Conservation (phyloP, 2,113 vertebrate genomes). For the Peromyscus leucopus region DNA sequence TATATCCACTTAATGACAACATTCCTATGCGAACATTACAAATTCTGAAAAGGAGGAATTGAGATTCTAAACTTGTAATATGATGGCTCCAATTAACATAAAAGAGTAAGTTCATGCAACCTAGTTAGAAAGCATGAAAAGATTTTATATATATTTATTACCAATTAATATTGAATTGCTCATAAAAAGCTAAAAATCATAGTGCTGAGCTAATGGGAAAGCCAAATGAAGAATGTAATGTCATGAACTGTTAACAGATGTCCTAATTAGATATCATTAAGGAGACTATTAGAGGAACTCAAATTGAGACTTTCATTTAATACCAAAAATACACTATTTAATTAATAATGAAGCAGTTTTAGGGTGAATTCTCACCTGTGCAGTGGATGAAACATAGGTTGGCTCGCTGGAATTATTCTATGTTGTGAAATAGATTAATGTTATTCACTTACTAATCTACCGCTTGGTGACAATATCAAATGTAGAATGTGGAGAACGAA, state of each 20-base stretch:
- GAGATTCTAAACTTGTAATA: conserved; percentile 58
- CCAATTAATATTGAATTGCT: conserved; percentile 60
- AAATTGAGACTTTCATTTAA: conserved; percentile 70
- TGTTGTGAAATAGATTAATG: not conserved
- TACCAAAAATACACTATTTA: conserved; percentile 64
- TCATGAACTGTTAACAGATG: conserved; percentile 51
- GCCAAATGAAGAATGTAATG: conserved; percentile 51
- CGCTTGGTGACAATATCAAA: not conserved
- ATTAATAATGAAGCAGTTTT: conserved; percentile 59
- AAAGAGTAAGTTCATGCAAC: conserved; percentile 33
- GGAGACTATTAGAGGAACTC: conserved; percentile 52
- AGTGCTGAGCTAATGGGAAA: conserved; percentile 64
- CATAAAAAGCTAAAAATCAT: conserved; percentile 47
- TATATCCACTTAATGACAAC: not conserved
- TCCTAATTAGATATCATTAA: conserved; percentile 75
- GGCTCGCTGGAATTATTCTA: too few relatives aligned
- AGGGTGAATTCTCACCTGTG: not conserved
- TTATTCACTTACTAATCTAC: not conserved
- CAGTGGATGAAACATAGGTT: not conserved
- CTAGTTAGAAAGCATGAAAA: conserved; percentile 42
- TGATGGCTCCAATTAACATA: conserved; percentile 51
- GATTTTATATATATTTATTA: accelerated
- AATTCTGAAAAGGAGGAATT: not conserved
- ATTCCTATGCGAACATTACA: not conserved
- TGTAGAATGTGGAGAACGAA: not conserved